Evolutionary conservation across 37 sponge, comb jelly and placozoan genomes (phyloP).

Genomic region (Halisarca cf. caerulea): DNA sequence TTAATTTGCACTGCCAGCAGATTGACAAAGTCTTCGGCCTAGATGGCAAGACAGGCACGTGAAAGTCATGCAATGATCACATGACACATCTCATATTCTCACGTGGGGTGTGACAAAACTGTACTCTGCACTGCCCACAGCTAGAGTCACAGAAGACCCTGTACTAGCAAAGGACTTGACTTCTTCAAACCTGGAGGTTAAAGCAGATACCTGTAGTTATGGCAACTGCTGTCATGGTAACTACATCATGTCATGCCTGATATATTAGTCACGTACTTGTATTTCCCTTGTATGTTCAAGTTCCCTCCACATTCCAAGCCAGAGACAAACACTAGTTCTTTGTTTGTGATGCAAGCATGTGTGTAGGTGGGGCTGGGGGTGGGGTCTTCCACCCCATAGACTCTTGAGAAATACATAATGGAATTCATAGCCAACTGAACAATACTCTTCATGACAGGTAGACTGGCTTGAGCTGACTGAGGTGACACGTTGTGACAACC

Average conservation of each 20-base stretch:
- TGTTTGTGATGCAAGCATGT: not conserved
- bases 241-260: too few relatives aligned
- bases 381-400: slow-evolving; percentile 14
- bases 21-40: slow-evolving; percentile 8
- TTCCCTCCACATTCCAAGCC: not conserved
- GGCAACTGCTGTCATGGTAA: too few relatives aligned
- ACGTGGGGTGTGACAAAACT: not conserved
- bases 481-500: slow-evolving; percentile 3
- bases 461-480: not conserved
- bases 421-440: slow-evolving; percentile 14
- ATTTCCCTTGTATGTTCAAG: not conserved
- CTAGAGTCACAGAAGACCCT: not conserved
- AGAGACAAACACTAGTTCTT: not conserved
- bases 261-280: not conserved
- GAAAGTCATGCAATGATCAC: not conserved
- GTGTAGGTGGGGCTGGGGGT: not conserved
- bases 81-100: not conserved
- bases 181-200: slow-evolving; percentile 21
- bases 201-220: too few relatives aligned
- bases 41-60: not conserved
- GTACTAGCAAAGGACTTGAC: not conserved
- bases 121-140: not conserved
- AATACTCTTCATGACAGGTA: slow-evolving; percentile 27
- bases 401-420: slow-evolving; percentile 32
- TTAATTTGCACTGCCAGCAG: slow-evolving; percentile 11